Evolutionary conservation across 2,113 vertebrate genomes (phyloP), one percentile per base, ranked within the genome.

Genomic region (Setophaga kirtlandii): DNA sequence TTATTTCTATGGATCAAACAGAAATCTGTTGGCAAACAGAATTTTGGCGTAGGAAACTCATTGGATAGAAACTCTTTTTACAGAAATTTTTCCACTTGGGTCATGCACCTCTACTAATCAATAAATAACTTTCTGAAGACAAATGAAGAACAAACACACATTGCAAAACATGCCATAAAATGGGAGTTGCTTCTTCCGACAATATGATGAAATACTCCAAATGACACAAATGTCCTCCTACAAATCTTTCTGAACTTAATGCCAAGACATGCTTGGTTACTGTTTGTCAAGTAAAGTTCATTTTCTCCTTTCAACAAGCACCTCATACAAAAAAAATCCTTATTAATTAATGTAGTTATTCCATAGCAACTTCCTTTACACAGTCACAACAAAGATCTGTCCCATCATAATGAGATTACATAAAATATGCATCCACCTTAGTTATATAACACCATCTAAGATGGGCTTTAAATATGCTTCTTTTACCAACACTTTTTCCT

Each of bases 271-370:
- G 76, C 67, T 71, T 96, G 13, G 49, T 69, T 93, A 85, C 37
- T 90, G 62, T 50, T 82, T 86, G 77, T 83, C 52, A 96, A 82
- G 41, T 35, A 49, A 59, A 60, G 35, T 41, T 94, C 19, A 56
- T 89, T 89, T 93, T 79, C 68, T 64, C 41, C 42, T 93, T 94
- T 92, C 87, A 94, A 96, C 49, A 89, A 75, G 31, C 49, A 89
- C 23, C 50, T 94, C 89, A 77, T 71, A 75, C 25, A 58, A 63
- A 88, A 95, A 91, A 87, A 64, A 87, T 79, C 31, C 63, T 81
- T 88, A 87, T 90, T 92, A 94, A 94, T 94, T 78, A 84, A 71
- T 90, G 79, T 84, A 93, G 75, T 91, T 93, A 93, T 74, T 87
- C 83, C 89, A 86, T 87, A 89, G 90, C 88, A 96, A 95, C 85